Conservation (phyloP, 2,797 vertebrate species). For the Phyllotis vaccarum region DNA sequence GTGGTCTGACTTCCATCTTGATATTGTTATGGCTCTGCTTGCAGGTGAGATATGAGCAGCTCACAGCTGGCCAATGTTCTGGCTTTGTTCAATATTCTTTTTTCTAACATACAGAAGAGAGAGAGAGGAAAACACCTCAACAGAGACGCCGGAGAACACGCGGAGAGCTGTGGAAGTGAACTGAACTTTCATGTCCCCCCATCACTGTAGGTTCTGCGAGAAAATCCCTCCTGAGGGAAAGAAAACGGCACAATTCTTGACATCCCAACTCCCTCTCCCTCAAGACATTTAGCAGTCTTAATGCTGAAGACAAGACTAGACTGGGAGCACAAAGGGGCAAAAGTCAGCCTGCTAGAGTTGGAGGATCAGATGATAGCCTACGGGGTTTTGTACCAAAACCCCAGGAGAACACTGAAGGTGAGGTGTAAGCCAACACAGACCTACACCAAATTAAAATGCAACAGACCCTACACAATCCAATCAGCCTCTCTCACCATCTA, state of each 20-base stretch:
- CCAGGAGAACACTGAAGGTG: neutral
- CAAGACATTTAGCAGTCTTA: neutral
- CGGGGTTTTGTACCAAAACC: constrained; percentile 21
- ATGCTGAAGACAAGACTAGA: neutral
- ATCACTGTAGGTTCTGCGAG: too few relatives aligned
- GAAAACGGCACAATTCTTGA: neutral
- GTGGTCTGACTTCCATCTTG: neutral
- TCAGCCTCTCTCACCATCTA: neutral
- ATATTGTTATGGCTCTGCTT: constrained; percentile 4
- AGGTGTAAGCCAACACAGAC: neutral
- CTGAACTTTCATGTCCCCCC: neutral
- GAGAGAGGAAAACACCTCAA: neutral
- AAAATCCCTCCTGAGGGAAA: constrained; percentile 11
- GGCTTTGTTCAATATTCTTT: neutral
- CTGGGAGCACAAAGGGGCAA: neutral
- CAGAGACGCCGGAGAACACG: too few relatives aligned
- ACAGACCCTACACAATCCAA: neutral
- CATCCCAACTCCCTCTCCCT: neutral
- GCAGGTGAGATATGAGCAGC: constrained; percentile 14
- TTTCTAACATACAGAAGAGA: neutral
- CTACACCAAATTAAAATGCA: constrained; percentile 31
- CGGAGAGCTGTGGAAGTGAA: neutral
- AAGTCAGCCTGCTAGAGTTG: neutral
- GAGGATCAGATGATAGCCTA: neutral
- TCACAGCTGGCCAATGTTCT: neutral